Base-by-base conservation (phyloP, 1,140 invertebrate genomes). In the Mactra quadrangularis region DNA sequence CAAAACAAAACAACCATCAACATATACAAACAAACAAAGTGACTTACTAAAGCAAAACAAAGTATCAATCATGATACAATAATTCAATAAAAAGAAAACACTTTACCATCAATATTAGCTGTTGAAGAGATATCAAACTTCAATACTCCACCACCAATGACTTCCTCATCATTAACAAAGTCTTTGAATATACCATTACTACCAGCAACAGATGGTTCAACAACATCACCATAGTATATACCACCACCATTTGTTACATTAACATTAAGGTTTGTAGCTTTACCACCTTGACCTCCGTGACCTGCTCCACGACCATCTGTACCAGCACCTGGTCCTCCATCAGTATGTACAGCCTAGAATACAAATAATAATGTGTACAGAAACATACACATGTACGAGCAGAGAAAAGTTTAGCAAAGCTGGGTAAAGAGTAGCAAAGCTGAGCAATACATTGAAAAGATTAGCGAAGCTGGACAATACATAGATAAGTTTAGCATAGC, bases 231-330 rank as follows among this genome's bases (percentile, higher is more conserved):
- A 68, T 90, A 89, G 66, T 85, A 90, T 17, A 75, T 38, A 7
- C 88, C 87, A 3, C 84, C 85, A 29, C 77, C 77, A 64, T 62
- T 62, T 3, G 35, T 27, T 22, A 7, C 4, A 15, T 31, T 45
- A 29, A 11, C 17, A 22, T 3, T 60, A 11, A 17, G 19, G 57
- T 27, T 35, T 13, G 41, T 64, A 25, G 78, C 87, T 70, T 74
- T 81, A n/a, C 86, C 88, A 57, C 88, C 89, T 59, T 88, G 87
- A 59, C 89, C 88, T 47, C 87, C 87, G 66, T 90, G 89, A 13
- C 88, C 87, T n/a, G 87, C 89, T 27, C 89, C 89, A 38, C 75
- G 77, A 11, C 87, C 82, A 72, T 81, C 57, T 41, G 66, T 35
- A 29, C 87, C 87, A 22, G 76, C 57, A 15, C 88, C 87, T 9